A percentile compares a stretch with the other conserved stretches of the same genome.
These are phyloP conservation scores for Cephalopholis sonnerati DNA, from an alignment of 2,113 vertebrate species.

Conservation along the genomic window DNA sequence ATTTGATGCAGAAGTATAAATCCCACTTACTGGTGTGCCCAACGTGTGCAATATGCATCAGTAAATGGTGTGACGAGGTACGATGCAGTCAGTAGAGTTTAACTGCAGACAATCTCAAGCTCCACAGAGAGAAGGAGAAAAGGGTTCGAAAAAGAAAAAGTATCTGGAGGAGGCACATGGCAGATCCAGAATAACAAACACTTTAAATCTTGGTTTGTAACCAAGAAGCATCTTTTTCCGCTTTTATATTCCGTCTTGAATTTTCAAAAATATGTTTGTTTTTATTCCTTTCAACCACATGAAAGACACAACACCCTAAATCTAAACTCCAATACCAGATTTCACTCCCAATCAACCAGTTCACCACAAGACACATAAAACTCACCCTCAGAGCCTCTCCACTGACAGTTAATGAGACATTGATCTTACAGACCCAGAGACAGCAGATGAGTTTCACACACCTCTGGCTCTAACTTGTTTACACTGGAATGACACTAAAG, in stretches of 20 bases:
- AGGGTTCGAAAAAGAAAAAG: too few species aligned
- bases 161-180: too few species aligned
- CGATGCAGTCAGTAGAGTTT: not conserved
- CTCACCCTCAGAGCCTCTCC: not conserved
- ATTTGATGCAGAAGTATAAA: too few species aligned
- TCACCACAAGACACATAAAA: not conserved
- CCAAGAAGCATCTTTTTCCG: too few species aligned
- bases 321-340: too few species aligned
- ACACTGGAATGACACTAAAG: too few species aligned
- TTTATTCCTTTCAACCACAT: not conserved
- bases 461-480: not conserved
- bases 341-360: too few species aligned
- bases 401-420: not conserved
- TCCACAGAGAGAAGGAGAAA: not conserved
- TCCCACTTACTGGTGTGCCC: too few species aligned
- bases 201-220: too few species aligned
- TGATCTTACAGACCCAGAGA: not conserved
- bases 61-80: not conserved
- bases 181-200: too few species aligned
- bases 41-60: not conserved
- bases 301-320: not conserved
- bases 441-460: slow-evolving; percentile 6
- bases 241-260: too few species aligned
- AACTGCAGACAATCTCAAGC: not conserved
- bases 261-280: too few species aligned